Evolutionary conservation across 2,888 invertebrate genomes (phyloP).

Genomic region (Torymus auratus): DNA sequence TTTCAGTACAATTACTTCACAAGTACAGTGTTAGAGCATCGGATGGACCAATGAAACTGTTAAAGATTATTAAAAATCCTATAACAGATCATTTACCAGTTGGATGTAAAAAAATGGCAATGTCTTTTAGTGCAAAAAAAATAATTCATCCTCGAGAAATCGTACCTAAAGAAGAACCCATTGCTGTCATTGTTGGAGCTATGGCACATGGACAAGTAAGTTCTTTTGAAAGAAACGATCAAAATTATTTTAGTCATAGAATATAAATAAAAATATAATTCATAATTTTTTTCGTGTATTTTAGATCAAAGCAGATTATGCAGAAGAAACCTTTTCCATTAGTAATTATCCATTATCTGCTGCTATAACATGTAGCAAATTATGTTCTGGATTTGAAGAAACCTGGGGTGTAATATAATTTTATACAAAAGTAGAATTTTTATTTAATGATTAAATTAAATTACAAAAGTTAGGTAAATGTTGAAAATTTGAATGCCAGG

Average conservation of each 20-base stretch:
- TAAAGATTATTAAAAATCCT: conserved; percentile 98
- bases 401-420: conserved; percentile 84
- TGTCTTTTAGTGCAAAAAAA: conserved; percentile 91
- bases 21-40: conserved; percentile 95
- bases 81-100: conserved; percentile 95
- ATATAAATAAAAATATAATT: conserved; percentile 10
- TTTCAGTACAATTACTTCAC: conserved; percentile 94
- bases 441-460: no score
- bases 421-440: neutral
- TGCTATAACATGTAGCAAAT: conserved; percentile 95
- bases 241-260: neutral
- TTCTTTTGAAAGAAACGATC: neutral
- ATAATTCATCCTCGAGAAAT: conserved; percentile 85
- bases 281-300: conserved; percentile 54
- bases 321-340: conserved; percentile 93
- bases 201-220: conserved; percentile 96
- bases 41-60: conserved; percentile 90
- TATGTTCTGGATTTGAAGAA: conserved; percentile 97
- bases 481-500: no score
- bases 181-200: conserved; percentile 95
- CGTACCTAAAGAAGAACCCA: conserved; percentile 88
- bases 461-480: no score
- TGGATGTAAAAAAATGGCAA: conserved; percentile 92
- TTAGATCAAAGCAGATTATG: conserved; percentile 86
- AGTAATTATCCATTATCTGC: conserved; percentile 98